Conservation (phyloP, 2,888 invertebrate species). For the Nematopogon swammerdamellus region DNA sequence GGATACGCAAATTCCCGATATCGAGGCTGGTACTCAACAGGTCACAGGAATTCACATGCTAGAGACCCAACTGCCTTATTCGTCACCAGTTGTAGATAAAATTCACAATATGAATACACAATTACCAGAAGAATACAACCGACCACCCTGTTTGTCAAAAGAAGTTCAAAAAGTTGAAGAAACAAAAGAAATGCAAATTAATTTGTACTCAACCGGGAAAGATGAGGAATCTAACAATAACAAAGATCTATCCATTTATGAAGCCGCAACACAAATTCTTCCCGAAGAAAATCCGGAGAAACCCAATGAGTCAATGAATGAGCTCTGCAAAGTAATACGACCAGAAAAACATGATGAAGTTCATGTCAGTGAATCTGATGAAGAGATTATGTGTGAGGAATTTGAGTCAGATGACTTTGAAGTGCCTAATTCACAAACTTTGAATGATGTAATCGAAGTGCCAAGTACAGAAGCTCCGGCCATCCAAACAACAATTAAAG, state of each 20-base stretch:
- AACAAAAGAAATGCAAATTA: no score
- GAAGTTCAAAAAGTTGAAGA: no score
- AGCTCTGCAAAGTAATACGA: no score
- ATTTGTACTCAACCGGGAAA: no score
- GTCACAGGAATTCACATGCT: slow-evolving; percentile 2
- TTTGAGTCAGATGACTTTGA: slow-evolving; percentile 12
- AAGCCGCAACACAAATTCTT: slow-evolving; percentile 22
- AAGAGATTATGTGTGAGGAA: slow-evolving; percentile 13
- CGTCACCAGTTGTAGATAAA: no score
- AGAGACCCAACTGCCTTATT: slow-evolving; percentile 3
- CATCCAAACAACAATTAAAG: slow-evolving; percentile 19
- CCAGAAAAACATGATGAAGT: no score
- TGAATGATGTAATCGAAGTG: not conserved
- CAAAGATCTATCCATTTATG: slow-evolving; percentile 12
- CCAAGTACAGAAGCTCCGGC: not conserved
- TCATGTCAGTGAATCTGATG: slow-evolving; percentile 26
- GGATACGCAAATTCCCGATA: slow-evolving; percentile 19
- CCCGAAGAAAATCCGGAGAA: slow-evolving; percentile 8
- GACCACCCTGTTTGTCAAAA: no score
- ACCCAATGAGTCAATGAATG: not conserved
- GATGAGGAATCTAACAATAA: no score
- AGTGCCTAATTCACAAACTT: not conserved
- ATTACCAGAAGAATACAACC: slow-evolving; percentile 12
- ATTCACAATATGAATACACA: slow-evolving; percentile 14
- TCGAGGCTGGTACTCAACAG: not conserved